Evolutionary conservation across 2,113 vertebrate species (phyloP).

Genomic region (Pelmatolapia mariae): DNA sequence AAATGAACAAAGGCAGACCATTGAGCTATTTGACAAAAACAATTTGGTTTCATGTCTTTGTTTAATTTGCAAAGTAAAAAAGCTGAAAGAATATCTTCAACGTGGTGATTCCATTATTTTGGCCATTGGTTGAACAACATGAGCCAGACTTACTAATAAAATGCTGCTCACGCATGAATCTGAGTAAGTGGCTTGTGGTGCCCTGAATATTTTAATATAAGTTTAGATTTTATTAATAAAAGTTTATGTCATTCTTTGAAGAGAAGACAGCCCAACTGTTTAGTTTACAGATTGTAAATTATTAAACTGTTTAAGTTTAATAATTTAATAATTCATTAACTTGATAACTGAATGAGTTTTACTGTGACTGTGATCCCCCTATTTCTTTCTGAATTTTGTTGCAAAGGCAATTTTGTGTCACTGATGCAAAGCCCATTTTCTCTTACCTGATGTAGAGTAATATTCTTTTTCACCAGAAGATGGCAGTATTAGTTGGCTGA

Average conservation of each 20-base stretch:
- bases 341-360: neutral
- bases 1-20: neutral
- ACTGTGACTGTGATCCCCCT: neutral
- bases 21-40: neutral
- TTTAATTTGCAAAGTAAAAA: neutral
- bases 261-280: fast-evolving
- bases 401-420: neutral
- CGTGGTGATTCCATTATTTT: neutral
- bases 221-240: neutral
- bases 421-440: fast-evolving
- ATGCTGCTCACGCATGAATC: neutral
- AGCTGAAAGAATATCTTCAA: neutral
- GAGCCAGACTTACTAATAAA: neutral
- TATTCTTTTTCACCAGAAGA: neutral
- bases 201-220: neutral
- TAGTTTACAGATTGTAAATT: neutral
- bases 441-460: fast-evolving
- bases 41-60: neutral
- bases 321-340: fast-evolving
- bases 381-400: neutral
- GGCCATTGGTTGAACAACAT: fast-evolving
- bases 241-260: neutral
- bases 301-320: neutral
- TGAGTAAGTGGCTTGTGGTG: neutral
- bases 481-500: neutral